Base-by-base conservation (phyloP, 1,140 invertebrate genomes). In the Dysdera silvatica region DNA sequence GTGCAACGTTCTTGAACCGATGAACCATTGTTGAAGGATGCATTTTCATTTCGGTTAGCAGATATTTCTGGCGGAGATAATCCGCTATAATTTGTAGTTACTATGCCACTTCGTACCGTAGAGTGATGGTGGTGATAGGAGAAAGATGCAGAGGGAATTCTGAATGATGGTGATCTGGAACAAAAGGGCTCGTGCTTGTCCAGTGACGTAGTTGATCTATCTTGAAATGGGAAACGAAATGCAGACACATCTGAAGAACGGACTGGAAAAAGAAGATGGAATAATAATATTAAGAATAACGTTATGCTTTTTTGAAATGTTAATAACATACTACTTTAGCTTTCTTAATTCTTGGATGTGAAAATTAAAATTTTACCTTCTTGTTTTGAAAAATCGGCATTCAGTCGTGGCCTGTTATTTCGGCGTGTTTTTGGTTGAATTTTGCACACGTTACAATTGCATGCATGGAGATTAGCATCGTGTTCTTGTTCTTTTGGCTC, bases 371-470 rank as follows among this genome's bases (percentile, higher is more conserved):
- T 37, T 28, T 48, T 48, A 54, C 51, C 26, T 32, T 33, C 20
- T 24, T 65, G 54, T 40, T 54, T 60, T 14, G 51, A 20, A 28
- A 65, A 45, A 55, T 65, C 56, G 1, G 56, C 63, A 26, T 60
- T 60, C n/a, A 65, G 18, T 31, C 57, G 47, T 18, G 60, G 20
- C 35, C 63, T 65, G 18, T 54, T 52, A 26, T 31, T 60, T 31
- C 51, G 26, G 7, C 51, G 5, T 6, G 51, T 29, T 28, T 54
- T 35, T 10, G 63, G 63, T 14, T 59, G 63, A 6, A 65, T 65
- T 49, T 60, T 65, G 23, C 63, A 65, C 3, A 65, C 57, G 26
- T 51, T 65, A 28, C 63, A 65, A 29, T 41, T 65, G 35, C 63
- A 65, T 7, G 63, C 59, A 33, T 60, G 63, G 4, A 49, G 51